phyloP scores from a whole-genome alignment of 2,113 vertebrate species.

The Shinisaurus crocodilurus region DNA sequence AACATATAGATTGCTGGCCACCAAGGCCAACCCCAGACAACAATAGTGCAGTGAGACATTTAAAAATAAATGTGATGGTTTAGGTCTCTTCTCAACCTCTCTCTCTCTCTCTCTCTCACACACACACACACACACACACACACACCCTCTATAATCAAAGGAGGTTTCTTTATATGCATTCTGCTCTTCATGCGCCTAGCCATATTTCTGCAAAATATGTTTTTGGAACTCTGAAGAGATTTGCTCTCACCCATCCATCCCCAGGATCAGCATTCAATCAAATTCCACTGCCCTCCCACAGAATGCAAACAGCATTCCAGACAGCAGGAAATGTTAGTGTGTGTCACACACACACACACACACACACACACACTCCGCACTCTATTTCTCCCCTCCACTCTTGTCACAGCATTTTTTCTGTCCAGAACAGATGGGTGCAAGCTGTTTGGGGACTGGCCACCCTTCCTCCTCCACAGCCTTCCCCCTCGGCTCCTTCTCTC shows the following conservation, averaged over 20 bases:
- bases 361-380: conserved; percentile 3
- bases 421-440: conserved; percentile 80
- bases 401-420: conserved; percentile 64
- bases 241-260: neutral
- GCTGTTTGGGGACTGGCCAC: conserved; percentile 49
- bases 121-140: too few relatives aligned
- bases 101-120: neutral
- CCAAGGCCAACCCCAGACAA: neutral
- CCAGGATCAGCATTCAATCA: conserved; percentile 20
- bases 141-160: neutral
- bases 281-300: conserved; percentile 45
- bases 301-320: neutral
- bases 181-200: accelerated
- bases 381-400: conserved; percentile 49
- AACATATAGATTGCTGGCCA: neutral
- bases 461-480: conserved; percentile 58
- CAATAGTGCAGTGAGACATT: neutral
- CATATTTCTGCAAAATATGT: neutral
- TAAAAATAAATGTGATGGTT: neutral
- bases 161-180: neutral
- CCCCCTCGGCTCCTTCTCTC: neutral
- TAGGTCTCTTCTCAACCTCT: accelerated
- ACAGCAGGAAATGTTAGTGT: conserved; percentile 2
- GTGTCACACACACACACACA: neutral
- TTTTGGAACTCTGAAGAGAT: conserved; percentile 15